These are phyloP conservation scores for Mimas tiliae DNA, from an alignment of 2,888 invertebrate genomes.

Conservation along the genomic window DNA sequence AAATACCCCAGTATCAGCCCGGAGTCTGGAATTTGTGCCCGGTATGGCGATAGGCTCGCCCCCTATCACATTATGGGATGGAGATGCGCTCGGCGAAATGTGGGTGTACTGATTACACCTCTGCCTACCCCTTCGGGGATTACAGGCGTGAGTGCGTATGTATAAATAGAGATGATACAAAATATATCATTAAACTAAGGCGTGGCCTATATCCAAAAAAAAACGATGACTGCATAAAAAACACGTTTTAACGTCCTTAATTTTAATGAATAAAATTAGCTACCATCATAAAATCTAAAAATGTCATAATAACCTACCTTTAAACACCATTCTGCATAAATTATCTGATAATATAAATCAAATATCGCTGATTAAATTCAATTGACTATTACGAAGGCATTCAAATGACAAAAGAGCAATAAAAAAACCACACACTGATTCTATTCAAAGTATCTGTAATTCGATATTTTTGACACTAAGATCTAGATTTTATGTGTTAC, in stretches of 20 bases:
- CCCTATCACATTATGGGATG: no score
- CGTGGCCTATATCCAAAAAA: neutral
- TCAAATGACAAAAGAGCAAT: neutral
- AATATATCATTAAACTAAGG: neutral
- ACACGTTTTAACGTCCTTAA: neutral
- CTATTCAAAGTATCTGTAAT: neutral
- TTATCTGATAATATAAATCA: constrained; percentile 16
- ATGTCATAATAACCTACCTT: neutral
- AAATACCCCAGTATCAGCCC: no score
- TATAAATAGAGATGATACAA: neutral
- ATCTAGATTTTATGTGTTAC: constrained; percentile 8
- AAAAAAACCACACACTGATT: neutral
- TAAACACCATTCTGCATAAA: constrained; percentile 10
- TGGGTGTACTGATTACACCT: no score
- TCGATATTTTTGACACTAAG: neutral
- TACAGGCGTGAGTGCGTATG: no score
- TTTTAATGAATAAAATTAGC: constrained; percentile 21
- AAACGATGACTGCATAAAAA: neutral
- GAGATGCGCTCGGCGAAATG: no score
- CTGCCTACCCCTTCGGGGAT: no score
- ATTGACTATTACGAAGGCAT: constrained; percentile 23
- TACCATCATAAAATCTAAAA: neutral
- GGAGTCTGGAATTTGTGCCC: no score
- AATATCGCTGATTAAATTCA: constrained; percentile 1
- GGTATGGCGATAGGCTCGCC: no score